Conservation (phyloP, 2,888 invertebrate genomes). For the Euplexia lucipara region DNA sequence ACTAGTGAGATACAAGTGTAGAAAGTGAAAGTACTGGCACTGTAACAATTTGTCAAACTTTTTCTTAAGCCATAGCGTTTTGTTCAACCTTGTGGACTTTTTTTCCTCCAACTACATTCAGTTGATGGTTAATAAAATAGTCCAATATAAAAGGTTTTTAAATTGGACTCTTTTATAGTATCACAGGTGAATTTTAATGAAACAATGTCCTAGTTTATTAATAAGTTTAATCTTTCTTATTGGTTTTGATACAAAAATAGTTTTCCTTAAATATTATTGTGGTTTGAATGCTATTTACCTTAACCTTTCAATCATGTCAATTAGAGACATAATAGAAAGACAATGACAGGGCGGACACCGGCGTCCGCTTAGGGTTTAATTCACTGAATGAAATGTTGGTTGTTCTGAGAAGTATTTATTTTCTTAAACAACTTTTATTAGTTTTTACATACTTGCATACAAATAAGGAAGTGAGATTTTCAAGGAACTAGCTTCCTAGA, state of each 20-base stretch:
- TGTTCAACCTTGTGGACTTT: constrained; percentile 10
- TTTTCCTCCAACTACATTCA: neutral
- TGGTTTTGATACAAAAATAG: constrained; percentile 9
- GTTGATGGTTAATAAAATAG: constrained; percentile 2
- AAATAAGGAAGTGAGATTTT: constrained; percentile 19
- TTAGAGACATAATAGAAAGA: no score
- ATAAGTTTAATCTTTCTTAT: neutral
- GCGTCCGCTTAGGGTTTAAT: no score
- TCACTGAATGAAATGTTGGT: neutral
- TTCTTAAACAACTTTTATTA: neutral
- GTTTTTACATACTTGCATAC: constrained; percentile 2
- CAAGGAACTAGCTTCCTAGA: neutral
- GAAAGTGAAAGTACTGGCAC: neutral
- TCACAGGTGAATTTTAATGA: neutral
- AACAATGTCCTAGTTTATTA: neutral
- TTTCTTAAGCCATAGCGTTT: constrained; percentile 6
- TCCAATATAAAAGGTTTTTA: neutral
- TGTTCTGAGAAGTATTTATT: neutral
- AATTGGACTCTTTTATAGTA: neutral
- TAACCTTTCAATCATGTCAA: no score
- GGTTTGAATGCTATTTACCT: constrained; percentile 16
- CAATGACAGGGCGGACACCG: no score
- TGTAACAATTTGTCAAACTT: neutral
- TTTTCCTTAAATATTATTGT: constrained; percentile 12
- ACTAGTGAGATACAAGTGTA: no score